Conservation (phyloP, 2,888 invertebrate species). For the Gandaritis pyraliata region DNA sequence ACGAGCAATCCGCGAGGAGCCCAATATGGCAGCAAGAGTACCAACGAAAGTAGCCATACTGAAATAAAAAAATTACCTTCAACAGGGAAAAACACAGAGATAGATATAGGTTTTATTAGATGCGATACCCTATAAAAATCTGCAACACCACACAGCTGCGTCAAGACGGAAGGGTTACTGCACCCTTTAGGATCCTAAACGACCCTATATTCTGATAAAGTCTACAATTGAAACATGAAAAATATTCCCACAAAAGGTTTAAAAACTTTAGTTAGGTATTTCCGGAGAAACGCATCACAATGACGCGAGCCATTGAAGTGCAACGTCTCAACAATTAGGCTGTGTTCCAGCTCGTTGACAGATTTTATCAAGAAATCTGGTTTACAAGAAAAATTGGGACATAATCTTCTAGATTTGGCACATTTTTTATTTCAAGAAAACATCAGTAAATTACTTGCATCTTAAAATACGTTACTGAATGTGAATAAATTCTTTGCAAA, state of each 20-base stretch:
- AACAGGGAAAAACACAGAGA: neutral
- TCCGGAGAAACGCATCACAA: slow-evolving; percentile 21
- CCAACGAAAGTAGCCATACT: slow-evolving; percentile 88
- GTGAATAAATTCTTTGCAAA: slow-evolving; percentile 8
- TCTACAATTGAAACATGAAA: neutral
- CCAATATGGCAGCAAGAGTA: slow-evolving; percentile 87
- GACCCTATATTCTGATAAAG: too few species aligned
- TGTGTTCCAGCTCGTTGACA: slow-evolving; percentile 25
- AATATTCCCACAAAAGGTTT: slow-evolving; percentile 6
- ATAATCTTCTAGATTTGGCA: slow-evolving; percentile 19
- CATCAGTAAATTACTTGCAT: slow-evolving; percentile 20
- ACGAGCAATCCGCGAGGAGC: slow-evolving; percentile 85
- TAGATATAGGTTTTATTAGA: too few species aligned
- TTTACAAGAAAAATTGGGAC: slow-evolving; percentile 14
- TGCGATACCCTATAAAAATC: too few species aligned
- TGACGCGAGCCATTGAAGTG: slow-evolving; percentile 18
- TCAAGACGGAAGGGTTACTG: too few species aligned
- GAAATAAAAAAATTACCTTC: slow-evolving; percentile 54
- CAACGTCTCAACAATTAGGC: slow-evolving; percentile 29
- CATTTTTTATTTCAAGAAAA: slow-evolving; percentile 15
- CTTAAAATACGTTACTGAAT: slow-evolving; percentile 8
- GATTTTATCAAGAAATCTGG: slow-evolving; percentile 23
- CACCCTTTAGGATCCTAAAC: too few species aligned
- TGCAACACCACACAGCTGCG: too few species aligned
- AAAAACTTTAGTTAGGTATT: slow-evolving; percentile 19